Percentiles rank a stretch among this genome's conserved stretches.
Evolutionary conservation across 2,888 invertebrate genomes (phyloP).

Genomic region (Scaptomyza cyrtandrae): DNA sequence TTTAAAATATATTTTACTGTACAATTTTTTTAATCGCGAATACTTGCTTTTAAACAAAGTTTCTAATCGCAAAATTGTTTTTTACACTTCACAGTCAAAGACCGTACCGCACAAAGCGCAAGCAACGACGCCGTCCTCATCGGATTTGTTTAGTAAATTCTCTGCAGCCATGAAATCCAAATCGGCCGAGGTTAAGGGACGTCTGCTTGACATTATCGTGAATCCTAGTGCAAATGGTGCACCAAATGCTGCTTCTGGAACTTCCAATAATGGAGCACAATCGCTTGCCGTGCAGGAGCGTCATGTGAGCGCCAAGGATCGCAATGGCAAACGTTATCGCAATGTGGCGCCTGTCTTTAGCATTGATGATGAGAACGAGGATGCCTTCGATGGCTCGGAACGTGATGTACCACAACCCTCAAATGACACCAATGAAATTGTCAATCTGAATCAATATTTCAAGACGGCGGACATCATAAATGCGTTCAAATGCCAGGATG

Average conservation of each 20-base stretch:
- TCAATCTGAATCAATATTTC: slow-evolving; percentile 92
- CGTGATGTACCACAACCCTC: slow-evolving; percentile 83
- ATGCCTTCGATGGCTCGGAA: slow-evolving; percentile 69
- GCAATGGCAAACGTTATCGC: slow-evolving; percentile 94
- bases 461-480: slow-evolving; percentile 93
- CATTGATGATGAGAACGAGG: slow-evolving; percentile 94
- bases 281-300: slow-evolving; percentile 86
- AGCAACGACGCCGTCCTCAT: slow-evolving; percentile 83
- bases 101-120: slow-evolving; percentile 37
- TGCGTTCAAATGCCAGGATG: slow-evolving; percentile 96
- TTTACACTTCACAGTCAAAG: slow-evolving; percentile 46
- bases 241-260: slow-evolving; percentile 12
- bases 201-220: slow-evolving; percentile 96
- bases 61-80: too few species aligned
- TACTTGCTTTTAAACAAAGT: too few species aligned
- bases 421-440: slow-evolving; percentile 90
- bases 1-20: too few species aligned
- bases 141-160: slow-evolving; percentile 92
- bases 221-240: slow-evolving; percentile 87
- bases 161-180: slow-evolving; percentile 95
- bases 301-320: slow-evolving; percentile 93
- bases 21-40: too few species aligned
- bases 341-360: slow-evolving; percentile 97
- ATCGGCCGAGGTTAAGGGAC: slow-evolving; percentile 96
- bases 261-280: slow-evolving; percentile 45